Base-by-base conservation (phyloP, 2,113 vertebrate genomes). In the Ceyx melanurus region DNA sequence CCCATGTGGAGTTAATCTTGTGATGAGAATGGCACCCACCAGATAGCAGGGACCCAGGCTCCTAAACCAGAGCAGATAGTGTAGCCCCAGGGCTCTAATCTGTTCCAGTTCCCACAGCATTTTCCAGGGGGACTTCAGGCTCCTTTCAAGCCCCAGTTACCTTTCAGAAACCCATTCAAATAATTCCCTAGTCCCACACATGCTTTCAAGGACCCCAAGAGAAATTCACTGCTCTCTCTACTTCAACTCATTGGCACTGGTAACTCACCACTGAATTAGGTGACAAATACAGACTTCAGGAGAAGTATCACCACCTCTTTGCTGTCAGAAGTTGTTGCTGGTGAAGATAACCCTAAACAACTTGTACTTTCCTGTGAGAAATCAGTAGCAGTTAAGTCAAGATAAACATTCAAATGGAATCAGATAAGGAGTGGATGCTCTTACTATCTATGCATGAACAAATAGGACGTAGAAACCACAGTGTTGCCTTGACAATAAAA, bases 401-500 rank as follows among this genome's bases (percentile, higher is more conserved):
- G 94, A 96, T 91, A 93, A 91, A 93, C 91, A 88, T 92, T 94
- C 75, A 87, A 95, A 93, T 74, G 46, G 56, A 57, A 93, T 91
- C 96, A 95, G 92, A 95, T 96, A 96, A 96, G 77, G 85, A 92
- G 82, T 91, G 48, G 61, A 78, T 83, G 73, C 60, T 92, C 82
- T 74, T 92, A 71, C 91, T 92, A 94, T 89, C 91, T 91, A 51
- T 68, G 85, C 48, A 48, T 25, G 87, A 96, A 92, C 84, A 94
- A 94, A 91, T 75, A 72, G 74, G 89, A 94, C 92, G 64, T 72
- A 95, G 90, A 84, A 94, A 79, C 74, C 81, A 83, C 88, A 67
- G 75, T 89, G 89, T 94, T 95, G 87, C 91, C 94, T 91, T 96
- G 95, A 95, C 89, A 96, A 93, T 95, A 93, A 74, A 96, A 94